A percentile compares a stretch with the other conserved stretches of the same genome.
Conservation (phyloP, 2,888 invertebrate genomes). For the Acleris laterana region DNA sequence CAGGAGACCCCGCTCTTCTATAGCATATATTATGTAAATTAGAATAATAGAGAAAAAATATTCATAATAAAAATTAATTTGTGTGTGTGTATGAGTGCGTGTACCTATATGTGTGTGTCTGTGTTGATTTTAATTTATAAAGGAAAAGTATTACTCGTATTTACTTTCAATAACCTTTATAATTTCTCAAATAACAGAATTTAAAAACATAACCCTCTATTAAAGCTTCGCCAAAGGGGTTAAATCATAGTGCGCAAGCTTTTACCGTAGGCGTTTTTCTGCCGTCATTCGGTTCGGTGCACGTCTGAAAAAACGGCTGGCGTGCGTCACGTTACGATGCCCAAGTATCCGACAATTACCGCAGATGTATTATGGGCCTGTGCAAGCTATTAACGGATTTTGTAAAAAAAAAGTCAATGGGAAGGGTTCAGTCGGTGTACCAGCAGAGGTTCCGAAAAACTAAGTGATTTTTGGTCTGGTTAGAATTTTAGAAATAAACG, state of each 20-base stretch:
- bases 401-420: constrained; percentile 6
- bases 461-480: too few species aligned
- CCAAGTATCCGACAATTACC: constrained; percentile 56
- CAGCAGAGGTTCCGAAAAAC: too few species aligned
- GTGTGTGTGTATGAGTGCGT: too few species aligned
- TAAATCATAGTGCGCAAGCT: constrained; percentile 10
- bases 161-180: neutral
- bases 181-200: neutral
- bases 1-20: too few species aligned
- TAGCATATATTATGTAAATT: too few species aligned
- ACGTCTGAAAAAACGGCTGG: constrained; percentile 65
- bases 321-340: constrained; percentile 60
- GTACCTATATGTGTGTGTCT: too few species aligned
- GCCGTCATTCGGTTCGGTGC: constrained; percentile 53
- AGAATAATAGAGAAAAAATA: too few species aligned
- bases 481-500: too few species aligned
- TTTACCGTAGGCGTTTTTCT: constrained; percentile 28
- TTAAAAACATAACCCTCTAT: neutral
- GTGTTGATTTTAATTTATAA: too few species aligned
- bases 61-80: too few species aligned
- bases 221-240: neutral
- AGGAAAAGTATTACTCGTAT: too few species aligned
- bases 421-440: constrained; percentile 17
- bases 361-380: constrained; percentile 57
- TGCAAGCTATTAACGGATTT: constrained; percentile 28